These are phyloP conservation scores for Phalera bucephala DNA, from an alignment of 2,888 invertebrate genomes.

Conservation along the genomic window DNA sequence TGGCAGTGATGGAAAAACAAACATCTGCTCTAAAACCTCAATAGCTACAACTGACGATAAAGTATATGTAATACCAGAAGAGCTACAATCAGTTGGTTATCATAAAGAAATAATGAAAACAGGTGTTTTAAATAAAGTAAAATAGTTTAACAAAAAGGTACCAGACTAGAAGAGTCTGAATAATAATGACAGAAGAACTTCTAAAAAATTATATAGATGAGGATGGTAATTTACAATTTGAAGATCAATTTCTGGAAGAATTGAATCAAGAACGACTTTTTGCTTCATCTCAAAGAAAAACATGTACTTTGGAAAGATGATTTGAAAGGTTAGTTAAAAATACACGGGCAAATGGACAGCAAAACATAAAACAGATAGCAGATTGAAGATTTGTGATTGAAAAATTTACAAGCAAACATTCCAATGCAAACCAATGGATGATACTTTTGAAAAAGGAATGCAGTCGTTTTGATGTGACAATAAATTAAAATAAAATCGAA, in stretches of 20 bases:
- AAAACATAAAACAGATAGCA: slow-evolving; percentile 22
- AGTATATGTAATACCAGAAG: slow-evolving; percentile 10
- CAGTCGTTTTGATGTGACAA: slow-evolving; percentile 18
- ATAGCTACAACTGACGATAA: too few relatives aligned
- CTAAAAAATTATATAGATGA: slow-evolving; percentile 14
- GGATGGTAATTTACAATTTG: slow-evolving; percentile 18
- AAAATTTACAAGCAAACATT: slow-evolving; percentile 29
- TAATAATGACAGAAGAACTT: slow-evolving; percentile 12
- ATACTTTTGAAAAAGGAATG: slow-evolving; percentile 36
- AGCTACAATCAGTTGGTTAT: slow-evolving; percentile 8
- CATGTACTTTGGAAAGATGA: slow-evolving; percentile 21
- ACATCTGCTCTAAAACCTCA: too few relatives aligned
- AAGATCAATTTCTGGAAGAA: slow-evolving; percentile 5
- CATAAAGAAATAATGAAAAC: slow-evolving; percentile 13
- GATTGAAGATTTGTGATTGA: slow-evolving; percentile 36
- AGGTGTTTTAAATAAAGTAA: slow-evolving; percentile 5
- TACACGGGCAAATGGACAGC: slow-evolving; percentile 16
- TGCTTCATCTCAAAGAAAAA: background rate
- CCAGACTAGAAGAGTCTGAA: slow-evolving; percentile 12
- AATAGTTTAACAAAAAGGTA: too few relatives aligned
- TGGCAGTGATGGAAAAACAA: too few relatives aligned
- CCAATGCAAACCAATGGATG: slow-evolving; percentile 31
- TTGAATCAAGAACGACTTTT: slow-evolving; percentile 2
- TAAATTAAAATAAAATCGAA: slow-evolving; percentile 31
- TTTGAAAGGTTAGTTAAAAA: slow-evolving; percentile 8